Percentiles rank a stretch among this genome's conserved stretches.
Conservation (phyloP, 2,888 invertebrate species). For the Actias luna region DNA sequence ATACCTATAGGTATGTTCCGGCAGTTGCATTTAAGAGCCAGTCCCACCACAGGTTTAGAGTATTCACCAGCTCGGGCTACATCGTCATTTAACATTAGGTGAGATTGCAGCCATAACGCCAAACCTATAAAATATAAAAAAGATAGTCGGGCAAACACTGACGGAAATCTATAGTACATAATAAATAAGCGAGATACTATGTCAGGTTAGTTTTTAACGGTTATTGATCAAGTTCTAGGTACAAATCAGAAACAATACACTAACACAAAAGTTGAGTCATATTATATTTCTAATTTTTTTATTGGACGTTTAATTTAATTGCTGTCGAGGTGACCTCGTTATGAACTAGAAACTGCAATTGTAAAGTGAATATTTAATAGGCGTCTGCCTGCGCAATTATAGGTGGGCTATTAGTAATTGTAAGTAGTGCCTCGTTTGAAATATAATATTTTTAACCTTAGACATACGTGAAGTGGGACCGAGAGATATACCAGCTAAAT, state of each 20-base stretch:
- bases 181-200: neutral
- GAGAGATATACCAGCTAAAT: too few species aligned
- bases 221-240: neutral
- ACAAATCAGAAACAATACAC: neutral
- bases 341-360: neutral
- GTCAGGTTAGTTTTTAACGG: neutral
- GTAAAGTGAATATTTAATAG: neutral
- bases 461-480: too few species aligned
- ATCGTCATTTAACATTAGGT: too few species aligned
- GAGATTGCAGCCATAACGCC: too few species aligned
- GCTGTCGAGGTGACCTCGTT: neutral
- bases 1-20: too few species aligned
- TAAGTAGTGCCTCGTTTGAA: constrained; percentile 12
- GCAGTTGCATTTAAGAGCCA: too few species aligned
- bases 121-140: too few species aligned
- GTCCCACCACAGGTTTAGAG: too few species aligned
- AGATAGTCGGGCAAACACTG: too few species aligned
- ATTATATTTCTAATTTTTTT: neutral
- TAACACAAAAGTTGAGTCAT: neutral
- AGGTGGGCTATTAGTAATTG: neutral
- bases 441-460: neutral
- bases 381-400: neutral
- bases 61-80: too few species aligned
- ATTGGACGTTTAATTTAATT: neutral
- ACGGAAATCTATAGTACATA: too few species aligned